Evolutionary conservation across 2,888 invertebrate genomes (phyloP), one percentile per base, ranked within the genome.

Genomic region (Palloptera scutellata): DNA sequence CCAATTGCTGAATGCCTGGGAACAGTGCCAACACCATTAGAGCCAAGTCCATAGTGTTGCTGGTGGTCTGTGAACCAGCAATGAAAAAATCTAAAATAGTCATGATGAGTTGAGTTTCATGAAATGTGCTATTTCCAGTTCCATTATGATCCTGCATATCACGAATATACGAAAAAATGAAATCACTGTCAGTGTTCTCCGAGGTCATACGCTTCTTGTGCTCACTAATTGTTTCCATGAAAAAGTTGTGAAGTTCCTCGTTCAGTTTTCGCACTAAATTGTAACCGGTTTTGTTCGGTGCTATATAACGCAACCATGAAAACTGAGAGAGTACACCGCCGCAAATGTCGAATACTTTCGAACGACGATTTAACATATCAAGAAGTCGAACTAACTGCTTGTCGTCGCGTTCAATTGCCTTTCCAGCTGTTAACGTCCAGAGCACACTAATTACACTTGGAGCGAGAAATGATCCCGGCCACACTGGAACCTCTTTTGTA

Each of bases 1-100:
- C 83, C 74, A 87, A 86, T 1, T 81, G 76, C 78, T 91, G 91
- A 3, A 91, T 80, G 11, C 90, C 87, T 55, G 87, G 87, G 69
- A 88, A 84, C 40, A 88, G 76, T 17, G 88, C 84, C 86, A 91
- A 87, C 73, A 87, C 86, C 75, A 91, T 83, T 59, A 91, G 84
- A 0, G 88, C 86, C 76, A 90, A 88, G 73, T 89, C 89, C 15
- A 91, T 79, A 0, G 90, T 89, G 48, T 86, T 87, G 68, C 89
- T 88, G 0, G 91, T 91, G 0, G 91, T 91, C 73, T 87, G 87
- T 0, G 88, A 86, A 1, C 91, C 91, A 6, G 89, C 91, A 75
- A 91, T 87, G 74, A 91, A 90, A 57, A 91, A 85, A 79, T 92
- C 92, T 65, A 91, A 77, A 73, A 91, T 88, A 5, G 90, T 86